phyloP scores from a whole-genome alignment of 2,888 invertebrate genomes.

The Theodoxus fluviatilis region DNA sequence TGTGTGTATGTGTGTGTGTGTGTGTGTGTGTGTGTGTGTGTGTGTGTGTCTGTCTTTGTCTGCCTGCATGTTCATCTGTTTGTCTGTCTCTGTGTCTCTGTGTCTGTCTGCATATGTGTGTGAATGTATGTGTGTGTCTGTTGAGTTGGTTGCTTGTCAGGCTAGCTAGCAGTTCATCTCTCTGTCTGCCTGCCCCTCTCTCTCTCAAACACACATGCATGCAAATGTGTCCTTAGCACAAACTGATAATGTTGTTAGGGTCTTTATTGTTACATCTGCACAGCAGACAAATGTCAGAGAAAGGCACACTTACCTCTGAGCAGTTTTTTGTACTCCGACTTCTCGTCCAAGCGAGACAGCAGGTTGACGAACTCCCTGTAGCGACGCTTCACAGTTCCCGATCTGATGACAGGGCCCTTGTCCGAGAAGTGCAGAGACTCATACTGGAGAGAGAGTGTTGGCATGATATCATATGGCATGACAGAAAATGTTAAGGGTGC shows the following conservation, averaged over 20 bases:
- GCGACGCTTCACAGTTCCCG: constrained; percentile 64
- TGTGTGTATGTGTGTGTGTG: constrained; percentile 8
- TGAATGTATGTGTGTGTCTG: background rate
- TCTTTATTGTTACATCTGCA: too few relatives aligned
- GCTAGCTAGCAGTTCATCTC: too few relatives aligned
- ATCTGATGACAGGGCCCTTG: constrained; percentile 39
- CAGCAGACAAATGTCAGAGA: too few relatives aligned
- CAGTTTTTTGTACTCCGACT: constrained; percentile 48
- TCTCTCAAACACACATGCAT: too few relatives aligned
- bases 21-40: background rate
- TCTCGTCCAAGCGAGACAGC: constrained; percentile 66
- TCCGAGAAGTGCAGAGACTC: constrained; percentile 50
- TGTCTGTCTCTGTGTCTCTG: background rate
- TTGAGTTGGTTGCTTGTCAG: too few relatives aligned
- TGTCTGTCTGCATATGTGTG: background rate
- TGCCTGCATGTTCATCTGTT: background rate
- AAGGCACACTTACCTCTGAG: constrained; percentile 49
- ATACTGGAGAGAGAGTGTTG: constrained; percentile 42
- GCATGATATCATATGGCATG: background rate
- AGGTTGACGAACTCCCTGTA: constrained; percentile 68
- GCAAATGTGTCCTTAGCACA: too few relatives aligned
- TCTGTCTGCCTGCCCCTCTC: too few relatives aligned
- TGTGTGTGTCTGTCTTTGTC: constrained; percentile 7
- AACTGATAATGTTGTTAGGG: too few relatives aligned
- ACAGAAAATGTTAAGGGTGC: background rate